Percentiles rank a stretch among this genome's conserved stretches.
Conservation (phyloP, 2,113 vertebrate genomes). For the Ondatra zibethicus region DNA sequence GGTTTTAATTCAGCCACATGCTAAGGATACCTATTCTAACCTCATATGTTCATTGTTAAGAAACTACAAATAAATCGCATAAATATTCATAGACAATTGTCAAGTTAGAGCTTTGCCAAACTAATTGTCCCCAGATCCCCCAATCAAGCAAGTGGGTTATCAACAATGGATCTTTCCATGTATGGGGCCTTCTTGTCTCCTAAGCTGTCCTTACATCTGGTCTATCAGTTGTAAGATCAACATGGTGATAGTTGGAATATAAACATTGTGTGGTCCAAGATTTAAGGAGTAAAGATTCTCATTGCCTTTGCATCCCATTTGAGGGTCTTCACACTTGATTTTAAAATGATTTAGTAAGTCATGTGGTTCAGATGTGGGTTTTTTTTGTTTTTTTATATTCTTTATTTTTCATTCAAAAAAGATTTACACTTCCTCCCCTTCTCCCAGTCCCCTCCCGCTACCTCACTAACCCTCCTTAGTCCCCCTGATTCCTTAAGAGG, state of each 20-base stretch:
- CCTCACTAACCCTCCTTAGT: too few relatives aligned
- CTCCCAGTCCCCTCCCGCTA: too few relatives aligned
- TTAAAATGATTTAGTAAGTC: background rate
- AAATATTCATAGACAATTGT: background rate
- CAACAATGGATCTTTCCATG: background rate
- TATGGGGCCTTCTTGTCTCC: background rate
- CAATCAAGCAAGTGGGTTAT: background rate
- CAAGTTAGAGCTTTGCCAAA: background rate
- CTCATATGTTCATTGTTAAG: background rate
- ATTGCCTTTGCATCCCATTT: background rate
- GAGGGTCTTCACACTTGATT: background rate
- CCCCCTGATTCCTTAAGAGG: too few relatives aligned
- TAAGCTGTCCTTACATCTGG: background rate
- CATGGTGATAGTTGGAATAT: accelerated
- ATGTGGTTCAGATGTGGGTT: background rate
- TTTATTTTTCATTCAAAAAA: too few relatives aligned
- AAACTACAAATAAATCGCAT: background rate
- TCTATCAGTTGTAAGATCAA: background rate
- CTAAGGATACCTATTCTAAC: too few relatives aligned
- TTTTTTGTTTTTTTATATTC: too few relatives aligned
- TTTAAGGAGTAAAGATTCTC: background rate
- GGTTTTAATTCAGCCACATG: too few relatives aligned
- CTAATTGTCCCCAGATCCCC: background rate
- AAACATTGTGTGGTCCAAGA: accelerated
- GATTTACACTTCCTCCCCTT: too few relatives aligned